A percentile compares a stretch with the other conserved stretches of the same genome.
Conservation (phyloP, 2,113 vertebrate genomes). For the Seriola dumerili region DNA sequence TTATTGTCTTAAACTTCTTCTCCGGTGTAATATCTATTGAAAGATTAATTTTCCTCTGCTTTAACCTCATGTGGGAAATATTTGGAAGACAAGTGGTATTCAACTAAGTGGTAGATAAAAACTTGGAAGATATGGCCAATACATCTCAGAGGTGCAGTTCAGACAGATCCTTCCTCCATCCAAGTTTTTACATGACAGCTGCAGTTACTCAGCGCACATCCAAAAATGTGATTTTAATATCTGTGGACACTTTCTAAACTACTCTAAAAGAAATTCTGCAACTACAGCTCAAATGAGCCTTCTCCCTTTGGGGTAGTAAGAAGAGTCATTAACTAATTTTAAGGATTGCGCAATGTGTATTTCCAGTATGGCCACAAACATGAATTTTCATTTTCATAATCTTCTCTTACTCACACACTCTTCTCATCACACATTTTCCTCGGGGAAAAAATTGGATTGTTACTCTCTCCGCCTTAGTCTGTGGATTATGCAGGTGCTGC, state of each 20-base stretch:
- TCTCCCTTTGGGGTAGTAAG: constrained; percentile 1
- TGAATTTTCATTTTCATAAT: constrained; percentile 8
- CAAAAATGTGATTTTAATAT: no score
- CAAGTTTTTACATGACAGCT: background rate
- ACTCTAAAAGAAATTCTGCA: constrained; percentile 22
- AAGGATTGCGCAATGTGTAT: constrained; percentile 6
- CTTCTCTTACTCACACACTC: constrained; percentile 16
- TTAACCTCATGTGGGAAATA: constrained; percentile 1
- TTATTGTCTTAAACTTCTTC: background rate
- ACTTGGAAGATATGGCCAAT: constrained; percentile 13
- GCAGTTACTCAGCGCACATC: constrained; percentile 23
- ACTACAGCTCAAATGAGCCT: constrained; percentile 4
- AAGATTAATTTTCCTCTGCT: background rate
- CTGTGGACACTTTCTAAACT: background rate
- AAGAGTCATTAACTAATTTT: background rate
- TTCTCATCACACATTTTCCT: constrained; percentile 22
- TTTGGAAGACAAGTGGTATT: constrained; percentile 4
- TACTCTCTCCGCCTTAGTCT: constrained; percentile 16
- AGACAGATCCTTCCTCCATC: background rate
- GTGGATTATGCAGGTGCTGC: constrained; percentile 48
- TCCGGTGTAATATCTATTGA: background rate
- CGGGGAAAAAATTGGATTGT: constrained; percentile 12
- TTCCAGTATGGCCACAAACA: constrained; percentile 13
- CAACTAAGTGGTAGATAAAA: background rate
- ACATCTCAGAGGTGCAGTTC: constrained; percentile 10